Evolutionary conservation across 2,113 vertebrate species (phyloP), one percentile per base, ranked within the genome.

Genomic region (Strigops habroptila): DNA sequence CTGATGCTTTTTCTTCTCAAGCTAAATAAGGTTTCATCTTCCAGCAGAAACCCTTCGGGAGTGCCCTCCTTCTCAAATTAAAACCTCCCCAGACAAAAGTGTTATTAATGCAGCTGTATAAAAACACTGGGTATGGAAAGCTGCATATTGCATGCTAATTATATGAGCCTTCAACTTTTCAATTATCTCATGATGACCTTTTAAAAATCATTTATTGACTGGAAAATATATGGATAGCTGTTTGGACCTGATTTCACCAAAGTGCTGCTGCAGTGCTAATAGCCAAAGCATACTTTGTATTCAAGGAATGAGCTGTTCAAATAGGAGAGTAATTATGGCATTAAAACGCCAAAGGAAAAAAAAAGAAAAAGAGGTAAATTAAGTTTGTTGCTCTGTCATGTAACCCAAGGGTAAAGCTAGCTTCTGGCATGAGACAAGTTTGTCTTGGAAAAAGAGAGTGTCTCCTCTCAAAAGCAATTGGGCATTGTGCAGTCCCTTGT

Each of bases 191-290:
- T 33, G 48, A 82, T 60, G 74, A 93, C 77, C 89, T 95, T 86
- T 75, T 75, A 84, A 95, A 90, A 93, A 82, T 71, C 21, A 86
- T 82, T 91, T 91, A 78, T 78, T 84, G 65, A 55, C 86, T 86
- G 52, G 81, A 73, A 93, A 83, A 95, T 84, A 37, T 63, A 86
- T 1, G 14, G 51, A 81, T 49, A 92, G 59, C 53, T 82, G 62
- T 46, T 68, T 82, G 65, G 86, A 68, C 48, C 13, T 39, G 14
- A 88, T 75, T 91, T 92, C 76, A 77, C 46, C 60, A 75, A 71
- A 17, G 69, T 46, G 30, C 28, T 11, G 3, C 68, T 48, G 80
- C 60, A 83, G 27, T 71, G 33, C 43, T 88, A 86, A 86, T 51
- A 93, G 81, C 23, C 30, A 67, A 86, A 51, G 12, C 33, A 53